Percentiles rank a stretch among this genome's conserved stretches.
Evolutionary conservation across 1,140 invertebrate species (phyloP).

Genomic region (fruit fly (Drosophila melanogaster)): DNA sequence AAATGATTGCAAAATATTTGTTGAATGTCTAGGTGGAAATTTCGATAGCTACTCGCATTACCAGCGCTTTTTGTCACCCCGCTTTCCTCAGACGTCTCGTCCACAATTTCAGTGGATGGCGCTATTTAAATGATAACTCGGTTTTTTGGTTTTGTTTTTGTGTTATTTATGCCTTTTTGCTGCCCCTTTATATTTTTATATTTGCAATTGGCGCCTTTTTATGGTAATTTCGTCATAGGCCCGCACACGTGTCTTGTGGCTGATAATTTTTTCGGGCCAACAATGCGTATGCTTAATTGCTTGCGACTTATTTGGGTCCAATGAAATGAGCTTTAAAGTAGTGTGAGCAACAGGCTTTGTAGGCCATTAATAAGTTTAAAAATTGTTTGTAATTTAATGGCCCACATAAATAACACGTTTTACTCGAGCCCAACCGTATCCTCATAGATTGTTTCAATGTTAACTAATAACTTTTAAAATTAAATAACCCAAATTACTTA

Average conservation of each 20-base stretch:
- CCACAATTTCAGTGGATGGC: slow-evolving; percentile 40
- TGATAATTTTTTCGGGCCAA: slow-evolving; percentile 34
- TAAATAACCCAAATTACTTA: too few species aligned
- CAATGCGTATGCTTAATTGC: slow-evolving; percentile 51
- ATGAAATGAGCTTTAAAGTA: not conserved
- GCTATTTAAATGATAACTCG: slow-evolving; percentile 37
- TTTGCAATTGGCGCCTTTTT: slow-evolving; percentile 23
- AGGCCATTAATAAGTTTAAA: too few species aligned
- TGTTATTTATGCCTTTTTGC: slow-evolving; percentile 19
- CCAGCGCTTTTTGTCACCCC: slow-evolving; percentile 21
- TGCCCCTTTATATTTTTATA: slow-evolving; percentile 11
- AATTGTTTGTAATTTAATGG: too few species aligned
- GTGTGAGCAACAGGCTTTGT: not conserved
- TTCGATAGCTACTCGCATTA: slow-evolving; percentile 41
- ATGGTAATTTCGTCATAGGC: slow-evolving; percentile 37
- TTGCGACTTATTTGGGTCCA: slow-evolving; percentile 18
- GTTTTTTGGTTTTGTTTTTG: slow-evolving; percentile 9
- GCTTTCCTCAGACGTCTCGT: slow-evolving; percentile 11
- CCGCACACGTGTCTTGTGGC: slow-evolving; percentile 25
- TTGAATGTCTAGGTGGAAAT: slow-evolving; percentile 52
- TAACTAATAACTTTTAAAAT: too few species aligned
- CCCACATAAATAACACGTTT: too few species aligned
- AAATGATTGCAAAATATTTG: slow-evolving; percentile 38
- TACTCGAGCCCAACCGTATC: too few species aligned
- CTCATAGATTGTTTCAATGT: too few species aligned